Evolutionary conservation across 1,140 invertebrate genomes (phyloP), one percentile per base, ranked within the genome.

Genomic region (Leptestheria dahalacensis): DNA sequence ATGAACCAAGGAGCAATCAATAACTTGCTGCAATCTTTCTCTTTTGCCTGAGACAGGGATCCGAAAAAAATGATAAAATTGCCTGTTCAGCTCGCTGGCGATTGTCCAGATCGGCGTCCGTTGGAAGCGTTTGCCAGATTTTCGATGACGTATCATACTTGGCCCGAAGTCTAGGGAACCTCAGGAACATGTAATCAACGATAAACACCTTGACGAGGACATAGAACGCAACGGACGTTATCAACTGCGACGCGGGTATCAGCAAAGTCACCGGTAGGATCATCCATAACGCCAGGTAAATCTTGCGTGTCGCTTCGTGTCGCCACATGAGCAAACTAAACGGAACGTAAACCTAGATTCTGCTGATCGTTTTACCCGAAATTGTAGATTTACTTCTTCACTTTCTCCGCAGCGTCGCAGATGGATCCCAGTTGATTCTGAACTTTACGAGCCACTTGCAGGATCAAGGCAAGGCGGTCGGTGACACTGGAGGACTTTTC

Each of bases 361-460:
- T n/a, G n/a, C n/a, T n/a, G n/a, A n/a, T n/a, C n/a, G n/a, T n/a
- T n/a, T n/a, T n/a, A n/a, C n/a, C 33, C 33, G 33, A 41, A 41
- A 41, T 15, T 9, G 33, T 9, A 15, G 20, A 52, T 63, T 64
- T 66, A 74, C 73, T 72, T 74, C 65, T 73, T 72, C 15, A 72
- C 64, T 63, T 74, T 74, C 62, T 74, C 73, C 20, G 71, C 64
- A 25, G 68, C 66, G 61, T 74, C 71, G 20, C 72, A 72, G 57
- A 70, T 65, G 24, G 61, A 49, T 15, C 71, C 71, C 15, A 73
- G 63, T 33, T 66, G 60, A 66, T 74, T 73, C 67, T 74, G 67
- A 33, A 72, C 73, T 65, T 72, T 72, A n/a, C 67, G 67, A 0
- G 73, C 72, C 46, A 74, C 71, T 48, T 72, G 68, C 20, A 74